Base-by-base conservation (phyloP, 2,797 vertebrate genomes). In the Pitangus sulphuratus region DNA sequence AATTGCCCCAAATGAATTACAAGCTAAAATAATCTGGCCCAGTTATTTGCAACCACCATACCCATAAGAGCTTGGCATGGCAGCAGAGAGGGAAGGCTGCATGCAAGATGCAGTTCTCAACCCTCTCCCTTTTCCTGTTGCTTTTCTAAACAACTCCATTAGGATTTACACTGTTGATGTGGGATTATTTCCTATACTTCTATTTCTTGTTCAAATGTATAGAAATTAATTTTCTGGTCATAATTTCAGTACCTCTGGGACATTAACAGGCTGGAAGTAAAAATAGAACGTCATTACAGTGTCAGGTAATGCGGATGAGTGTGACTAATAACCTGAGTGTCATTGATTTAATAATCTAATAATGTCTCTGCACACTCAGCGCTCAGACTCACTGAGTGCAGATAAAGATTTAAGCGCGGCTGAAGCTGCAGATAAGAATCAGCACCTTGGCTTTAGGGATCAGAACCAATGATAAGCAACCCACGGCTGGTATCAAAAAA, bases 241-340 rank as follows among this genome's bases (percentile, higher is more conserved):
- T 97, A 97, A 97, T 98, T 98, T 96, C 89, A 68, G 95, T 93
- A 95, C 96, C 97, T 97, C 87, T 95, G 97, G 94, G 97, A 97
- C 90, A 97, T 97, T 97, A 97, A 94, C 68, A 91, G 91, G 92
- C 96, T 95, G 87, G 57, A 97, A 96, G 94, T 97, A 98, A 98
- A 98, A 98, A 98, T 94, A 98, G 97, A 98, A 97, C 58, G 89
- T 97, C 95, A 97, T 98, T 97, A 98, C 85, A 89, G 90, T 97
- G 97, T 97, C 97, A 98, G 97, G 96, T 97, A 97, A 95, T 97
- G 94, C 47, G 83, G 95, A 96, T 96, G 91, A 97, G 94, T 97
- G 97, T 98, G 97, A 98, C 97, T 98, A 98, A 98, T 96, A 98
- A 96, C 97, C 96, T 69, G 79, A 95, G 95, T 97, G 97, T 98